These are phyloP conservation scores for Itoplectis maculator DNA, from an alignment of 2,888 invertebrate genomes.

Conservation along the genomic window DNA sequence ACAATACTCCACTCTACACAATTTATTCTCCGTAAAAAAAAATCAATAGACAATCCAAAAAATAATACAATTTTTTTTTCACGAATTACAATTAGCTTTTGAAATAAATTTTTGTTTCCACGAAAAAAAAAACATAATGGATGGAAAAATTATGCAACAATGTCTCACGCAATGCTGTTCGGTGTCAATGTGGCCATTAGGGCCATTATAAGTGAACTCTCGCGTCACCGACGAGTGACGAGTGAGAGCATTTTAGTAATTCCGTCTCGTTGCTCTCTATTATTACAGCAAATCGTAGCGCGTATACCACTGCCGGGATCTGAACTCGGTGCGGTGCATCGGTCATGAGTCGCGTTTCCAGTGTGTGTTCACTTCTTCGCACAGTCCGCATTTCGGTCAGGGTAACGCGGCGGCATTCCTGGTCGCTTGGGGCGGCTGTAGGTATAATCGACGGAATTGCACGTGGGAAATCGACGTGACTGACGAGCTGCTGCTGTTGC, in stretches of 20 bases:
- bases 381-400: slow-evolving; percentile 71
- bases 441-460: slow-evolving; percentile 60
- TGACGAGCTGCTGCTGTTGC: too few relatives aligned
- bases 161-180: background rate
- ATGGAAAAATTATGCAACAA: background rate
- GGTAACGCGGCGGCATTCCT: slow-evolving; percentile 66
- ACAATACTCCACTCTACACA: too few relatives aligned
- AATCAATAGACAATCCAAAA: too few relatives aligned
- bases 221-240: background rate
- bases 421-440: slow-evolving; percentile 31
- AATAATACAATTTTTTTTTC: background rate
- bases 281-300: slow-evolving; percentile 51
- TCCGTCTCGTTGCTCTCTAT: slow-evolving; percentile 44
- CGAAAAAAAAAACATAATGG: too few relatives aligned
- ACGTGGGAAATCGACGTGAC: slow-evolving; percentile 63
- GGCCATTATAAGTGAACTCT: slow-evolving; percentile 30
- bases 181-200: background rate
- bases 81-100: background rate
- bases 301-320: slow-evolving; percentile 37
- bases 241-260: slow-evolving; percentile 42
- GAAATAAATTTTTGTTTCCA: background rate
- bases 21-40: too few relatives aligned
- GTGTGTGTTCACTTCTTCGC: slow-evolving; percentile 16
- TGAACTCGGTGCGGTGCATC: slow-evolving; percentile 17
- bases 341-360: slow-evolving; percentile 42